A percentile compares a stretch with the other conserved stretches of the same genome.
Evolutionary conservation across 2,888 invertebrate species (phyloP).

Genomic region (Willowsia nigromaculata): DNA sequence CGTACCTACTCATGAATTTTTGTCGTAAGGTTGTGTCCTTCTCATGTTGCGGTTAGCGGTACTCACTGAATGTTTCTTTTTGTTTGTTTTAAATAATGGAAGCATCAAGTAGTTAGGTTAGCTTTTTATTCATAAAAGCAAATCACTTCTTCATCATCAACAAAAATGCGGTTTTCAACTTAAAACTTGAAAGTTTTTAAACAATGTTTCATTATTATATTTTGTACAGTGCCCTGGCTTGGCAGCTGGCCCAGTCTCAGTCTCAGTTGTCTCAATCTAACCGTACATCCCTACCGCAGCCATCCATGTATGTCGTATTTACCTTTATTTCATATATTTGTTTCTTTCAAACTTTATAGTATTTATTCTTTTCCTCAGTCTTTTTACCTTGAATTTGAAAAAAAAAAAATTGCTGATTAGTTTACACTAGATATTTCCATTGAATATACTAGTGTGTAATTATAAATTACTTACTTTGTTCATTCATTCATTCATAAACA

Average conservation of each 20-base stretch:
- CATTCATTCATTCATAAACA: neutral
- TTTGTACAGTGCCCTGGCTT: conserved; percentile 79
- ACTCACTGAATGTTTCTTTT: conserved; percentile 51
- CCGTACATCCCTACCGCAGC: conserved; percentile 78
- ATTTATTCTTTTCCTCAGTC: conserved; percentile 69
- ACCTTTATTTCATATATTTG: conserved; percentile 62
- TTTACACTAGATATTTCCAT: conserved; percentile 1
- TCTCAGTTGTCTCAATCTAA: conserved; percentile 77
- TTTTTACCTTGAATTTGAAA: conserved; percentile 66
- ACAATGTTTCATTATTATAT: conserved; percentile 73
- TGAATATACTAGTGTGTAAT: conserved; percentile 17
- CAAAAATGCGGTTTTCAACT: conserved; percentile 59
- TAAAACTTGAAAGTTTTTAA: conserved; percentile 48
- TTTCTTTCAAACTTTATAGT: conserved; percentile 57
- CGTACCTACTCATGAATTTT: neutral
- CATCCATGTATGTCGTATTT: conserved; percentile 78
- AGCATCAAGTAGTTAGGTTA: conserved; percentile 66
- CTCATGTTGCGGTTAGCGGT: neutral
- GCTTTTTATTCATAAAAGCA: conserved; percentile 46
- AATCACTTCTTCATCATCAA: conserved; percentile 7
- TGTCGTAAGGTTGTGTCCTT: neutral
- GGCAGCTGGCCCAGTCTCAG: conserved; percentile 79
- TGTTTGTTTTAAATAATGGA: conserved; percentile 41
- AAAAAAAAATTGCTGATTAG: neutral
- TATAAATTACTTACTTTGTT: conserved; percentile 24